A percentile compares a stretch with the other conserved stretches of the same genome.
Evolutionary conservation across 2,797 vertebrate species (phyloP).

Genomic region (Hephaestus fuliginosus): DNA sequence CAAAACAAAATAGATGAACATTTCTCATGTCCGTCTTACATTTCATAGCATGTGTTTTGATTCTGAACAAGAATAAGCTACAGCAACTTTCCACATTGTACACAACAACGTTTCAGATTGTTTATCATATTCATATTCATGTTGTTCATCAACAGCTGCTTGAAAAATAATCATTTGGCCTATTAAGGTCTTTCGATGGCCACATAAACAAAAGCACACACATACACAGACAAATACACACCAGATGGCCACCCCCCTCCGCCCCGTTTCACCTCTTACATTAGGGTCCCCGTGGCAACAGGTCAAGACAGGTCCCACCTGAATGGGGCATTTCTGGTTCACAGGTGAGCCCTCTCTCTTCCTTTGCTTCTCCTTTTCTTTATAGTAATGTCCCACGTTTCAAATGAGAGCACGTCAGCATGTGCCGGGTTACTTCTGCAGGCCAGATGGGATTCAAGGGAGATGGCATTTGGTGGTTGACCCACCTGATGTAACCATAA

Average conservation of each 20-base stretch:
- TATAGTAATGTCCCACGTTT: conserved; percentile 56
- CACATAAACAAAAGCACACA: conserved; percentile 56
- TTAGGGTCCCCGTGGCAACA: conserved; percentile 78
- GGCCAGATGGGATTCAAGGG: conserved; percentile 78
- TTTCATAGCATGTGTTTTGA: background rate
- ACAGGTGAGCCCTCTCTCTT: conserved; percentile 79
- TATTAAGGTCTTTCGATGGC: conserved; percentile 48
- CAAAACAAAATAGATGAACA: background rate
- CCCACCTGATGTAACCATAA: conserved; percentile 77
- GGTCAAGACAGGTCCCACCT: conserved; percentile 85
- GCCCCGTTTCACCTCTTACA: conserved; percentile 57
- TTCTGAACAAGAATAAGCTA: background rate
- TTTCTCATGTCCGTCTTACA: background rate
- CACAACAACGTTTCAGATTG: conserved; percentile 2
- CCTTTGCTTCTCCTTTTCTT: conserved; percentile 60
- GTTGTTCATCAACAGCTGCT: conserved; percentile 53
- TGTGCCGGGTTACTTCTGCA: conserved; percentile 74
- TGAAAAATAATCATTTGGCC: conserved; percentile 37
- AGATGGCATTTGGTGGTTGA: conserved; percentile 62
- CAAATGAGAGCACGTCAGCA: conserved; percentile 77
- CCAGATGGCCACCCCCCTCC: conserved; percentile 75
- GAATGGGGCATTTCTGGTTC: conserved; percentile 76
- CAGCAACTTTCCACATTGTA: conserved; percentile 2
- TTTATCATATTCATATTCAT: conserved; percentile 20
- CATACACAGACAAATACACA: conserved; percentile 52